Percentiles rank a stretch among this genome's conserved stretches.
phyloP scores from a whole-genome alignment of 2,888 invertebrate species.

The Spilarctia lutea region DNA sequence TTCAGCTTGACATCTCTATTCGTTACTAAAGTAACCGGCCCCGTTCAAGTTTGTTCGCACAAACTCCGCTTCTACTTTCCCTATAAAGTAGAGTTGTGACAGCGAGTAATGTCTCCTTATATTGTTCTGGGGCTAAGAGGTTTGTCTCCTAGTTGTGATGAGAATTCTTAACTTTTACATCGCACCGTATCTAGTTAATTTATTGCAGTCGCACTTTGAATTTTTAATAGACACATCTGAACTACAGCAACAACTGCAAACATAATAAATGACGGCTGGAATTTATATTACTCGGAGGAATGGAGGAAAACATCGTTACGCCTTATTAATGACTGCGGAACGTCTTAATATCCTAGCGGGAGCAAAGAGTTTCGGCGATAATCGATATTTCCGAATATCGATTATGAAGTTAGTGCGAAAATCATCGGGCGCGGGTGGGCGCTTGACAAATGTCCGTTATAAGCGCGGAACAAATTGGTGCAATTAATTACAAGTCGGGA shows the following conservation, averaged over 20 bases:
- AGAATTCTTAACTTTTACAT: conserved; percentile 82
- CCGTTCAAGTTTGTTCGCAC: conserved; percentile 79
- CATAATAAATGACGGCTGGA: conserved; percentile 53
- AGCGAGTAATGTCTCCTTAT: conserved; percentile 85
- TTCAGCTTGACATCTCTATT: conserved; percentile 81
- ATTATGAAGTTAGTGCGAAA: conserved; percentile 83
- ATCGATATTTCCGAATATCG: conserved; percentile 80
- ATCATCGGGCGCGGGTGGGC: conserved; percentile 78
- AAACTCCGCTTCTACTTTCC: conserved; percentile 81
- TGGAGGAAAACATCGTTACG: conserved; percentile 67
- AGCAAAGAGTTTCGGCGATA: conserved; percentile 68
- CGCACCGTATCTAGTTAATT: conserved; percentile 70
- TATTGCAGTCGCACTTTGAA: conserved; percentile 63
- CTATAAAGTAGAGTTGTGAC: conserved; percentile 85
- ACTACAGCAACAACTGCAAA: conserved; percentile 45
- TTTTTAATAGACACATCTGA: conserved; percentile 59
- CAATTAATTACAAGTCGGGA: conserved; percentile 82
- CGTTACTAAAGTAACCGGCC: conserved; percentile 81
- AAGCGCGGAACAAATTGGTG: conserved; percentile 84
- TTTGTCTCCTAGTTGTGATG: conserved; percentile 79
- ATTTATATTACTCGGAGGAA: conserved; percentile 54
- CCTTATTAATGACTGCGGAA: conserved; percentile 71
- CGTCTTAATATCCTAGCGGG: conserved; percentile 69
- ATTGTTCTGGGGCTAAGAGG: conserved; percentile 86
- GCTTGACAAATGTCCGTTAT: conserved; percentile 84